Conservation (phyloP, 2,113 vertebrate species). For the Cygnus atratus region DNA sequence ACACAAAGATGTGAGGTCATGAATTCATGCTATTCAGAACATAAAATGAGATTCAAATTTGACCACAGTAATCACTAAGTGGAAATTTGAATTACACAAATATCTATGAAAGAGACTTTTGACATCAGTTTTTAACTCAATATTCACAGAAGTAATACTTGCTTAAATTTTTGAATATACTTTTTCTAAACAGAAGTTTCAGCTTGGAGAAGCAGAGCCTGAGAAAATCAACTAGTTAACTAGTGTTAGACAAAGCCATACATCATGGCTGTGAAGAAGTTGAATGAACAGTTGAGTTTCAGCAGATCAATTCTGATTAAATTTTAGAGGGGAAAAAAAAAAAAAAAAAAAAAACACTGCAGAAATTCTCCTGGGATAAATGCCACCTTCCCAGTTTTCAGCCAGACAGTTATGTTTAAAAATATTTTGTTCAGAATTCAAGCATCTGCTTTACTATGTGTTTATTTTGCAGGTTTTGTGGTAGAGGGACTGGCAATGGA, state of each 20-base stretch:
- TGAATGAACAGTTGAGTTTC: not conserved
- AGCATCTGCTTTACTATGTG: constrained; percentile 37
- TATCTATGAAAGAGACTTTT: not conserved
- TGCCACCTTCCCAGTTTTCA: constrained; percentile 30
- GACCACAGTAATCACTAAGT: not conserved
- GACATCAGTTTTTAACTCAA: not conserved
- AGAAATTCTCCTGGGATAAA: constrained; percentile 32
- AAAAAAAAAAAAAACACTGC: not conserved
- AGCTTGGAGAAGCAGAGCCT: not conserved
- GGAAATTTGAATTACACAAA: not conserved
- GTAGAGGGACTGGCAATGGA: not conserved
- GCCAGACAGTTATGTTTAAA: constrained; percentile 39
- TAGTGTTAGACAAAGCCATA: not conserved
- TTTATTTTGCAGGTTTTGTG: constrained; percentile 40
- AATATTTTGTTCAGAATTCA: constrained; percentile 50
- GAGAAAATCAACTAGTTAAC: not conserved
- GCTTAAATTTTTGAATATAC: not conserved
- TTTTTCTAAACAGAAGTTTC: not conserved
- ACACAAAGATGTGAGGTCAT: not conserved
- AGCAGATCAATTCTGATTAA: not conserved
- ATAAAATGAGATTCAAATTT: not conserved
- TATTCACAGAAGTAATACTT: not conserved
- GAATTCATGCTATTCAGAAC: not conserved
- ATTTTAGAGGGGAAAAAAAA: not conserved
- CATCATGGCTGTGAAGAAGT: not conserved